Evolutionary conservation across 2,888 invertebrate genomes (phyloP).

Genomic region (Neocrepidodera transversa): DNA sequence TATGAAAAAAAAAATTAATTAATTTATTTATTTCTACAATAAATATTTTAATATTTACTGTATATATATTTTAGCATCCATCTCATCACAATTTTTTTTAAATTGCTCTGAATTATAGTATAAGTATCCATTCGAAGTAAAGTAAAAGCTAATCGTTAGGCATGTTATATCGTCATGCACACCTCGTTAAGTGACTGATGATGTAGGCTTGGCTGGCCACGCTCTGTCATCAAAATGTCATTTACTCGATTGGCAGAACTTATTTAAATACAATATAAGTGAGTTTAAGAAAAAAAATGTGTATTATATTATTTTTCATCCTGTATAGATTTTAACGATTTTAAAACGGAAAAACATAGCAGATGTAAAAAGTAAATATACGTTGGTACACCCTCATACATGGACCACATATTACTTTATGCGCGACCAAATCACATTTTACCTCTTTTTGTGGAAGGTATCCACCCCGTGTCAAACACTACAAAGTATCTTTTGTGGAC

Average conservation of each 20-base stretch:
- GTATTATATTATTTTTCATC: too few species aligned
- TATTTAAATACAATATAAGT: too few species aligned
- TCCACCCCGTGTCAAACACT: constrained; percentile 54
- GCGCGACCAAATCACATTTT: constrained; percentile 39
- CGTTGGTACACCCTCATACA: constrained; percentile 14
- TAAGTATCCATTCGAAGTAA: not conserved
- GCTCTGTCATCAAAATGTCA: not conserved
- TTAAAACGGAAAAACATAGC: not conserved
- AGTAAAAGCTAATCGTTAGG: not conserved
- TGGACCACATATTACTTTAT: not conserved
- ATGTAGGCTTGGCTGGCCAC: not conserved
- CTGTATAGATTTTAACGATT: too few species aligned
- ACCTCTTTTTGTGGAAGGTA: constrained; percentile 51
- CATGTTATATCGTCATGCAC: not conserved
- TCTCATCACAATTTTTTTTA: not conserved
- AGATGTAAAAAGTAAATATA: constrained; percentile 21
- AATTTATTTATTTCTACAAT: too few species aligned
- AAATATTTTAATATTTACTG: too few species aligned
- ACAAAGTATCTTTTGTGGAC: constrained; percentile 55
- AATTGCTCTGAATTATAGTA: not conserved
- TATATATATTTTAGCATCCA: not conserved
- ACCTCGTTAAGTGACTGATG: not conserved
- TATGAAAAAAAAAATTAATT: too few species aligned
- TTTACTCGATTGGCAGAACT: not conserved
- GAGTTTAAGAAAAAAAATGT: too few species aligned